A percentile compares a stretch with the other conserved stretches of the same genome.
phyloP scores from a whole-genome alignment of 1,140 invertebrate species.

The Oncopeltus fasciatus region DNA sequence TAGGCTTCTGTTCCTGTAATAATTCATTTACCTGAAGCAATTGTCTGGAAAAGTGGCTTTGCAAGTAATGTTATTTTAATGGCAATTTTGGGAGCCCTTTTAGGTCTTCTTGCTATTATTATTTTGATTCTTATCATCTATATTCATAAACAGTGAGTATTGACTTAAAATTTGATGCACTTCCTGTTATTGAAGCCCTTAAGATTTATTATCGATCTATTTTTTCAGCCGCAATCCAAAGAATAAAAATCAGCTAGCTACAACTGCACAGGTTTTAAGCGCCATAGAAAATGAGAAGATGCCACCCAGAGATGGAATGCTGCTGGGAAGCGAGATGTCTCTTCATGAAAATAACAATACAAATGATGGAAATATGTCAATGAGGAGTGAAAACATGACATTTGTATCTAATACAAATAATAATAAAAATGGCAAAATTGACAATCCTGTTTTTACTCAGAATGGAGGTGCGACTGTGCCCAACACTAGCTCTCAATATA shows the following conservation, averaged over 20 bases:
- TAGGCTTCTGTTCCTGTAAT: slow-evolving; percentile 58
- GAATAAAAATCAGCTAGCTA: slow-evolving; percentile 28
- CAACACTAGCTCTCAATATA: slow-evolving; percentile 26
- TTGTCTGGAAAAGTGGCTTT: slow-evolving; percentile 34
- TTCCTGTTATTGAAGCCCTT: too few relatives aligned
- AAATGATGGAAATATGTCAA: slow-evolving; percentile 10
- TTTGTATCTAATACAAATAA: slow-evolving; percentile 8
- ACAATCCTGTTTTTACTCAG: slow-evolving; percentile 27
- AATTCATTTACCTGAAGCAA: slow-evolving; percentile 46
- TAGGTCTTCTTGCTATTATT: slow-evolving; percentile 56
- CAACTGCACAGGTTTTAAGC: slow-evolving; percentile 24
- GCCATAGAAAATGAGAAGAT: slow-evolving; percentile 31
- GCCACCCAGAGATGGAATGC: slow-evolving; percentile 23
- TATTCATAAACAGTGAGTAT: slow-evolving; percentile 62
- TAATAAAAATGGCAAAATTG: slow-evolving; percentile 23
- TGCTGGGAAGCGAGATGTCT: slow-evolving; percentile 18
- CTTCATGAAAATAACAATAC: slow-evolving; percentile 14
- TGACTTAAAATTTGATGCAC: too few relatives aligned
- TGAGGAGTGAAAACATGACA: slow-evolving; percentile 18
- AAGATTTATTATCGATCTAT: not conserved
- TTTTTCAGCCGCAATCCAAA: slow-evolving; percentile 37
- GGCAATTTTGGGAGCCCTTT: slow-evolving; percentile 51
- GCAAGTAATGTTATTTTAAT: slow-evolving; percentile 43
- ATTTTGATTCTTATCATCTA: slow-evolving; percentile 56
- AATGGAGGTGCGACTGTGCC: slow-evolving; percentile 18